phyloP scores from a whole-genome alignment of 1,140 invertebrate genomes.

The Cydia strobilella region DNA sequence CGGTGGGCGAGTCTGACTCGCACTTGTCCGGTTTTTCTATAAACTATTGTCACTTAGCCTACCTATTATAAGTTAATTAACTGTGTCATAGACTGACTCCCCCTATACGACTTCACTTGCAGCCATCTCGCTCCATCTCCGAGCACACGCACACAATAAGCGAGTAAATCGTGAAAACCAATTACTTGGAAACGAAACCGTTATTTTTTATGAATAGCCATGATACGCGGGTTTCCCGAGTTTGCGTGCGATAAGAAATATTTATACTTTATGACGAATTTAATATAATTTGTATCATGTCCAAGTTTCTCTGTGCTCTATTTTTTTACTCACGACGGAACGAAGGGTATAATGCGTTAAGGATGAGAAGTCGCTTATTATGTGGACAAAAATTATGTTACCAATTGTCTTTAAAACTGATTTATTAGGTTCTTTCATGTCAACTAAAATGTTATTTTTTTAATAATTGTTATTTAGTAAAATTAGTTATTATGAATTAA shows the following conservation, averaged over 20 bases:
- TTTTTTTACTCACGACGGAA: background rate
- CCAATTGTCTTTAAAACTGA: too few relatives aligned
- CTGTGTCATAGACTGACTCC: background rate
- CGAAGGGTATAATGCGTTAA: too few relatives aligned
- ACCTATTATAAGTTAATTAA: background rate
- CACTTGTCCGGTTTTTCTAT: too few relatives aligned
- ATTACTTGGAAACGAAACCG: slow-evolving; percentile 32
- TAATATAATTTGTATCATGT: background rate
- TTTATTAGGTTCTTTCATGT: too few relatives aligned
- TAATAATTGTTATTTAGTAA: too few relatives aligned
- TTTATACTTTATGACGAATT: slow-evolving; percentile 5
- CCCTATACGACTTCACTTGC: background rate
- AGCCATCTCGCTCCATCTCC: slow-evolving; percentile 4
- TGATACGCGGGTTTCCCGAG: slow-evolving; percentile 7
- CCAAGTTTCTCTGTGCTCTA: background rate
- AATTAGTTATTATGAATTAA: too few relatives aligned
- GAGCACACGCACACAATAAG: background rate
- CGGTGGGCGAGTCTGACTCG: too few relatives aligned
- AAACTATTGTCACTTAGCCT: too few relatives aligned
- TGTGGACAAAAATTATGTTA: too few relatives aligned
- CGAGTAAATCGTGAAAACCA: slow-evolving; percentile 23
- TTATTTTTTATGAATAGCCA: slow-evolving; percentile 25
- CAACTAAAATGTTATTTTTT: too few relatives aligned
- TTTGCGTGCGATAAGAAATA: slow-evolving; percentile 11
- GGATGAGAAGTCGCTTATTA: too few relatives aligned